A percentile compares a stretch with the other conserved stretches of the same genome.
Evolutionary conservation across 2,113 vertebrate genomes (phyloP).

Genomic region (Triplophysa tibetana): DNA sequence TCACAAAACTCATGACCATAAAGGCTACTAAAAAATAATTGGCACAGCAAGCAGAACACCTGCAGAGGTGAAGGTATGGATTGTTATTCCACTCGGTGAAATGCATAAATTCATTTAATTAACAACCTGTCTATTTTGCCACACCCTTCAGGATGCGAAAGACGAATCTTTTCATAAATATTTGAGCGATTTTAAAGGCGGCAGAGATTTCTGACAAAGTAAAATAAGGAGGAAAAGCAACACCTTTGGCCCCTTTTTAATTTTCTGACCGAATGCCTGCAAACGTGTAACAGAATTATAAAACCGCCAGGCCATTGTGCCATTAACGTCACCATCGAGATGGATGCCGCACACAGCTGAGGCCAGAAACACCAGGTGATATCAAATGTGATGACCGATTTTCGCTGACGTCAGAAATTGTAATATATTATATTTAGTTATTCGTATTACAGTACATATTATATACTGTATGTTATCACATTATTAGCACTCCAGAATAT

Average conservation of each 20-base stretch:
- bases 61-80: constrained; percentile 38
- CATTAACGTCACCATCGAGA: constrained; percentile 29
- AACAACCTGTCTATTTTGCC: not conserved
- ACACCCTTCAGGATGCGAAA: not conserved
- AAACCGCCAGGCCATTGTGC: constrained; percentile 33
- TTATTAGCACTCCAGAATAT: too few relatives aligned
- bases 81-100: not conserved
- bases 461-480: too few relatives aligned
- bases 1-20: constrained; percentile 39
- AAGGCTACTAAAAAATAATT: constrained; percentile 31
- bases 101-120: constrained; percentile 21
- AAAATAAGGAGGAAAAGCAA: constrained; percentile 1
- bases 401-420: not conserved
- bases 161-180: not conserved
- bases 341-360: constrained; percentile 3
- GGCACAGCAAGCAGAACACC: constrained; percentile 9
- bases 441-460: too few relatives aligned
- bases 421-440: not conserved
- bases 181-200: not conserved
- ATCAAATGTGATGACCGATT: not conserved
- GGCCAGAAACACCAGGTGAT: constrained; percentile 2
- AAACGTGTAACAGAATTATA: constrained; percentile 40
- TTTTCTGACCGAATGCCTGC: constrained; percentile 37
- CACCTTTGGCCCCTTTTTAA: constrained; percentile 22
- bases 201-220: not conserved